Conservation (phyloP, 2,888 invertebrate species). For the Cistogaster globosa region DNA sequence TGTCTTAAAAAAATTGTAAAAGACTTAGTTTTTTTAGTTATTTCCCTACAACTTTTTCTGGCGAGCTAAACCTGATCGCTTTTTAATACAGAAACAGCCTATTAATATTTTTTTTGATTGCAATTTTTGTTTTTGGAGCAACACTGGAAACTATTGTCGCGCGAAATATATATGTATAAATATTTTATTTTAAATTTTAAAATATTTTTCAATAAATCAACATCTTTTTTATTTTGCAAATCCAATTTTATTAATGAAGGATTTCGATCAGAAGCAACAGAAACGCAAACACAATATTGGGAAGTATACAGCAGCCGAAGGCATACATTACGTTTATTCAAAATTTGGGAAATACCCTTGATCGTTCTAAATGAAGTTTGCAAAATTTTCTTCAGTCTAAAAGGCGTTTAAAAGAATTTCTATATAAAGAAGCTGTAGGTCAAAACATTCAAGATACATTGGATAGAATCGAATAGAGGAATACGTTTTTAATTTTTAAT, state of each 20-base stretch:
- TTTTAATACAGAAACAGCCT: too few species aligned
- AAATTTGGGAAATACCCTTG: constrained; percentile 73
- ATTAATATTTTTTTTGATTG: too few species aligned
- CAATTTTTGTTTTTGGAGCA: too few species aligned
- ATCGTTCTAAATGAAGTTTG: constrained; percentile 25
- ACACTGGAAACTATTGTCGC: too few species aligned
- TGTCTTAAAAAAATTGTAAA: too few species aligned
- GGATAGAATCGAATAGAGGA: too few species aligned
- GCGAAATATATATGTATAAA: too few species aligned
- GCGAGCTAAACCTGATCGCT: too few species aligned
- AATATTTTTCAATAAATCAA: too few species aligned
- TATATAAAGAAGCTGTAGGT: background rate
- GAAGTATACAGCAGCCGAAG: constrained; percentile 60
- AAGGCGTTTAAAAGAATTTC: background rate
- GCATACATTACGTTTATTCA: constrained; percentile 72
- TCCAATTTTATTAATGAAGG: background rate
- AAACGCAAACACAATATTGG: constrained; percentile 17
- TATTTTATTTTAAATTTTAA: too few species aligned
- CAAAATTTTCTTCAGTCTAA: constrained; percentile 31
- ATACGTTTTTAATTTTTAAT: background rate
- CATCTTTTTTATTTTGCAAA: background rate
- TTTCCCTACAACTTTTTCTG: too few species aligned
- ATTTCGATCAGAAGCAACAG: constrained; percentile 21
- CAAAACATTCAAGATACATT: background rate
- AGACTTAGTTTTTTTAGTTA: too few species aligned